phyloP scores from a whole-genome alignment of 2,888 invertebrate genomes.

The Tiphia femorata region DNA sequence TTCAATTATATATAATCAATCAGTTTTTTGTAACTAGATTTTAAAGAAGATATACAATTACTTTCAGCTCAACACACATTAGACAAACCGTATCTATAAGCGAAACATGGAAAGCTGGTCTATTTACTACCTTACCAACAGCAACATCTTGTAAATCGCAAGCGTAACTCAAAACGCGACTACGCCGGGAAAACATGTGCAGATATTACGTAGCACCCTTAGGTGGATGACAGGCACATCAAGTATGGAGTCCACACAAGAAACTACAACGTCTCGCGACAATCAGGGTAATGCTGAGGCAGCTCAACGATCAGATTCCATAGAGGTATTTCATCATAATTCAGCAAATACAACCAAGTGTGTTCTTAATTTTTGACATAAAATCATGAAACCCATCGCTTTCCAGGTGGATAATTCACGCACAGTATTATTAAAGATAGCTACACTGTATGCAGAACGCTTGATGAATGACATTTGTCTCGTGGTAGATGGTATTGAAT shows the following conservation, averaged over 20 bases:
- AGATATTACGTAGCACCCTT: conserved; percentile 46
- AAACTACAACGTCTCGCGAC: conserved; percentile 7
- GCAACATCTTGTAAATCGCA: too few species aligned
- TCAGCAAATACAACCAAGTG: not conserved
- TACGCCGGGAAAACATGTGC: conserved; percentile 39
- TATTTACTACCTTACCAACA: too few species aligned
- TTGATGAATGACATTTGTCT: conserved; percentile 91
- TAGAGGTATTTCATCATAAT: conserved; percentile 45
- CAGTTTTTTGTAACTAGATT: too few species aligned
- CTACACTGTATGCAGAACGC: conserved; percentile 85
- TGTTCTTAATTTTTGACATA: not conserved
- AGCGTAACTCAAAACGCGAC: too few species aligned
- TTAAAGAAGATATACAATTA: too few species aligned
- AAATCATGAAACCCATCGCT: not conserved
- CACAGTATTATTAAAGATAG: conserved; percentile 85
- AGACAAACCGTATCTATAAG: too few species aligned
- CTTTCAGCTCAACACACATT: too few species aligned
- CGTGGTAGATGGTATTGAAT: conserved; percentile 84
- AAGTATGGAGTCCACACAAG: conserved; percentile 42
- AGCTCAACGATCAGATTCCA: conserved; percentile 47
- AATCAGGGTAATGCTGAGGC: conserved; percentile 15
- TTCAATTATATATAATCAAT: too few species aligned
- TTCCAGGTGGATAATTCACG: conserved; percentile 87
- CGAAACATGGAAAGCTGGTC: too few species aligned
- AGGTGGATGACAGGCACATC: conserved; percentile 52